Base-by-base conservation (phyloP, 1,140 invertebrate species). In the Pararge aegeria region DNA sequence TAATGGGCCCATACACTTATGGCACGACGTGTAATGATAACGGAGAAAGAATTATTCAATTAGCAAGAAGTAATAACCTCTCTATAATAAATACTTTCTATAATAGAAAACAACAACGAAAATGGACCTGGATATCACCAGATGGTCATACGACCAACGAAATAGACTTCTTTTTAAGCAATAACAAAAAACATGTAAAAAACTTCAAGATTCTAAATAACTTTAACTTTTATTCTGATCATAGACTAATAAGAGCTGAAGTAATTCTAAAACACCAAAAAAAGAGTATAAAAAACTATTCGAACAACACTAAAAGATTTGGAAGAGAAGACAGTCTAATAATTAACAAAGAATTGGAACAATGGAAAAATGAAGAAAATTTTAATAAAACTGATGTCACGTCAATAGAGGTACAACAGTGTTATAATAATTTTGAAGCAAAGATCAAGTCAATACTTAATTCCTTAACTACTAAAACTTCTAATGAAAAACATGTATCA, bases 51-150 rank as follows among this genome's bases (percentile, higher is more conserved):
- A 5, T 30, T 5, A 30, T 30, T 1, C 29, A 30, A 10, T 30
- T 7, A 6, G 29, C 29, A 30, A 5, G 9, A 64, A 73, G 7
- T 2, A 2, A 24, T 7, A 24, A 24, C 24, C 24, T 24, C 2
- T 4, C 2, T 4, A 24, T 24, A 12, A 73, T 76, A 37, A 68
- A 67, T 7, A 58, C 30, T 3, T 75, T 75, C 38, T 75, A 70
- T 15, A 52, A 61, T 30, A 40, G 59, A 73, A 72, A 74, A 5
- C 16, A 64, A 49, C 75, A 78, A 58, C 29, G 40, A 13, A 66
- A 71, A 12, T 78, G 70, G 73, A 74, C 73, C 24, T 78, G 70
- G 70, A 75, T 66, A 4, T 78, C 68, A 27, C 68, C 73, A 16
- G 64, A 75, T 9, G 9, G 9, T 1, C 5, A 30, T 1, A 30